Evolutionary conservation across 2,888 invertebrate genomes (phyloP).

Genomic region (Saturnia pavonia): DNA sequence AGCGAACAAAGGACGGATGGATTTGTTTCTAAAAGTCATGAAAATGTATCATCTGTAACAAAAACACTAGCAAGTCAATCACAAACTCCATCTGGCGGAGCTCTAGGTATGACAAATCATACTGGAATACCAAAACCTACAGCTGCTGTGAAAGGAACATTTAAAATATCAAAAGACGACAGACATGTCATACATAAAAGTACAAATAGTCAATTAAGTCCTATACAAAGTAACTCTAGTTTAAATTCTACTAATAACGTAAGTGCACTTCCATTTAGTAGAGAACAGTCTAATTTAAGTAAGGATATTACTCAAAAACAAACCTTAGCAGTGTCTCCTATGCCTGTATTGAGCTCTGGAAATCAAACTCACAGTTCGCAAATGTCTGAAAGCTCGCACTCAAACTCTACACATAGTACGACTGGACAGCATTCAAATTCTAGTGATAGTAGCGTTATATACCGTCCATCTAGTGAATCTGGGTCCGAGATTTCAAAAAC

Average conservation of each 20-base stretch:
- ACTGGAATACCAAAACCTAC: constrained; percentile 94
- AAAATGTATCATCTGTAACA: constrained; percentile 41
- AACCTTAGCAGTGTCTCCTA: constrained; percentile 87
- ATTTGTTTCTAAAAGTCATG: constrained; percentile 49
- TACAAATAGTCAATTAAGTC: constrained; percentile 81
- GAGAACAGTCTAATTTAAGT: constrained; percentile 78
- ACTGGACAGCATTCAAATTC: constrained; percentile 87
- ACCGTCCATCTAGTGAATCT: constrained; percentile 87
- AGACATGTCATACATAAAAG: constrained; percentile 78
- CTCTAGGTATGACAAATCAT: constrained; percentile 59
- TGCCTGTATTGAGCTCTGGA: constrained; percentile 81
- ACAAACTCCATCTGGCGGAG: constrained; percentile 62
- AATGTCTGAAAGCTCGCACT: constrained; percentile 86
- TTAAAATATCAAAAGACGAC: constrained; percentile 85
- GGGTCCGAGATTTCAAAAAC: constrained; percentile 83
- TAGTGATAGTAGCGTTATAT: constrained; percentile 88
- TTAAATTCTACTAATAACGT: constrained; percentile 79
- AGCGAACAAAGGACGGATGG: constrained; percentile 62
- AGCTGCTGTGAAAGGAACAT: constrained; percentile 94
- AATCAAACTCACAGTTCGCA: constrained; percentile 66
- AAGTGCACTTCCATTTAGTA: constrained; percentile 72
- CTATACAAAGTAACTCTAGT: constrained; percentile 81
- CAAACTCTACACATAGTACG: constrained; percentile 81
- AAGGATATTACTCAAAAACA: constrained; percentile 78
- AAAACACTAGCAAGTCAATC: constrained; percentile 50